These are phyloP conservation scores for Kryphioiulus occultus DNA, from an alignment of 2,888 invertebrate species.

Conservation along the genomic window DNA sequence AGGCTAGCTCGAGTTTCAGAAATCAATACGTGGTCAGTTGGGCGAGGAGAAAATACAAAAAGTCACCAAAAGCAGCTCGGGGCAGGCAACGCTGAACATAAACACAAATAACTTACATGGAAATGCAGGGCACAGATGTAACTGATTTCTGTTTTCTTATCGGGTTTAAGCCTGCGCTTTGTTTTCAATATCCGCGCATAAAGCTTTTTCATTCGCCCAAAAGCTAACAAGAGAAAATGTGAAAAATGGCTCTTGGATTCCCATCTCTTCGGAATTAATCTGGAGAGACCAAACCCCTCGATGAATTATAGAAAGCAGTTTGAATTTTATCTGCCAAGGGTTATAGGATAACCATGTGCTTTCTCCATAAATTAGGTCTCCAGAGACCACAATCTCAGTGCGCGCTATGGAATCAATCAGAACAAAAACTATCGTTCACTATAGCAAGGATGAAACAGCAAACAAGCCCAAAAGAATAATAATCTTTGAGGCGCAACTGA, in stretches of 20 bases:
- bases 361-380: conserved; percentile 12
- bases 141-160: conserved; percentile 10
- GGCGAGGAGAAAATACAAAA: not conserved
- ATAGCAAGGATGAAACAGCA: not conserved
- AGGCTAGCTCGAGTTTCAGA: not conserved
- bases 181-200: not conserved
- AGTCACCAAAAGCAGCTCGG: not conserved
- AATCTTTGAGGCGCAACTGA: not conserved
- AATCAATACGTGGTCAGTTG: not conserved
- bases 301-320: not conserved
- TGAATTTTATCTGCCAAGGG: not conserved
- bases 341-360: conserved; percentile 16
- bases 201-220: not conserved
- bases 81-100: not conserved
- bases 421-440: not conserved
- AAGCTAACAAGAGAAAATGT: not conserved
- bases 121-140: conserved; percentile 9
- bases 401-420: not conserved
- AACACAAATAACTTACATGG: conserved; percentile 20
- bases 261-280: conserved; percentile 30
- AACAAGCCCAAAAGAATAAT: not conserved
- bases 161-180: conserved; percentile 1
- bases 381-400: not conserved
- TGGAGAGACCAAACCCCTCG: conserved; percentile 13
- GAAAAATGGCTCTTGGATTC: conserved; percentile 18